These are phyloP conservation scores for Oreochromis mossambicus DNA, from an alignment of 2,797 vertebrate species.

Conservation along the genomic window DNA sequence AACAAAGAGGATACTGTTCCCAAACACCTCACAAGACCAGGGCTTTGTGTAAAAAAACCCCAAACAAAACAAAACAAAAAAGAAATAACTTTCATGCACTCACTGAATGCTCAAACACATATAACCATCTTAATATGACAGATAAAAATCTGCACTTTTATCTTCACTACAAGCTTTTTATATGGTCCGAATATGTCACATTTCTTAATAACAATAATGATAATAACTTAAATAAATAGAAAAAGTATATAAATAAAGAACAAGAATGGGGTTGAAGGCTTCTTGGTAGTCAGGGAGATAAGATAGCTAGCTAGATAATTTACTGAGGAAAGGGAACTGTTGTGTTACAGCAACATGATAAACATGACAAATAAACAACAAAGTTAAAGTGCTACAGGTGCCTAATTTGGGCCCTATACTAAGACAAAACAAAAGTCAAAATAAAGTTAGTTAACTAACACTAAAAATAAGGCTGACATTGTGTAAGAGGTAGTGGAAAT, in stretches of 20 bases:
- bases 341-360: background rate
- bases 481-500: background rate
- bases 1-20: constrained; percentile 72
- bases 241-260: background rate
- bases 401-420: background rate
- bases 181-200: background rate
- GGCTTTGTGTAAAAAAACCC: constrained; percentile 30
- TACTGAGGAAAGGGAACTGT: background rate
- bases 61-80: background rate
- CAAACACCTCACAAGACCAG: constrained; percentile 72
- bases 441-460: background rate
- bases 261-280: background rate
- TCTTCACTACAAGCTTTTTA: background rate
- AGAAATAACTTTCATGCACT: background rate
- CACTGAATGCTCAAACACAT: background rate
- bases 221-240: background rate
- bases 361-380: background rate
- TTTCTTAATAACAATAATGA: background rate
- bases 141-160: background rate
- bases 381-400: background rate
- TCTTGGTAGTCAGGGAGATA: background rate
- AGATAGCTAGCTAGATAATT: background rate
- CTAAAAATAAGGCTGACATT: background rate
- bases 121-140: background rate
- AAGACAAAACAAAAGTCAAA: background rate